Conservation (phyloP, 2,888 invertebrate species). For the Anodontia alba region DNA sequence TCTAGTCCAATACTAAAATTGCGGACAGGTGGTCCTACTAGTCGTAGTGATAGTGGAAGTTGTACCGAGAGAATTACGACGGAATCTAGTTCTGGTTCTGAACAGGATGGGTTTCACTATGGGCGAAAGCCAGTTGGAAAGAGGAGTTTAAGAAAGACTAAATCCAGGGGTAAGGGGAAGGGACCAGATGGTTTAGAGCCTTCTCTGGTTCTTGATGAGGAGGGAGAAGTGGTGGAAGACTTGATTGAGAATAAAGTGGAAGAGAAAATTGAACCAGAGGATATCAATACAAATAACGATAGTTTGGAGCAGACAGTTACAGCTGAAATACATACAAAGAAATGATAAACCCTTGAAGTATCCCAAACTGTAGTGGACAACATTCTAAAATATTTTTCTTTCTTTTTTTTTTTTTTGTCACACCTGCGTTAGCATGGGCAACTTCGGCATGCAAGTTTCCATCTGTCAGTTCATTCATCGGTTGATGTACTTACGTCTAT, state of each 20-base stretch:
- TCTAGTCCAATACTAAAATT: slow-evolving; percentile 64
- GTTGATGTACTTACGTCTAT: too few species aligned
- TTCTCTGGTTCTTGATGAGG: slow-evolving; percentile 70
- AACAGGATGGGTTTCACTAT: slow-evolving; percentile 72
- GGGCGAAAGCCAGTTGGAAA: slow-evolving; percentile 65
- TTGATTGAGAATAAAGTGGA: slow-evolving; percentile 35
- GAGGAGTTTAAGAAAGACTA: slow-evolving; percentile 80
- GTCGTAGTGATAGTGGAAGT: slow-evolving; percentile 38
- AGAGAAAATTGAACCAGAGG: slow-evolving; percentile 8
- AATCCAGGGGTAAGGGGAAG: slow-evolving; percentile 82
- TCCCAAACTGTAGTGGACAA: too few species aligned
- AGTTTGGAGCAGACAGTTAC: not conserved
- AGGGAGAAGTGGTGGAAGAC: slow-evolving; percentile 64
- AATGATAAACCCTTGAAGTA: too few species aligned
- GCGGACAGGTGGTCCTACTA: slow-evolving; percentile 37
- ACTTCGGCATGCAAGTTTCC: too few species aligned
- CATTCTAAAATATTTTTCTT: too few species aligned
- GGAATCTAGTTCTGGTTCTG: slow-evolving; percentile 80
- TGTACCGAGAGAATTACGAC: slow-evolving; percentile 61
- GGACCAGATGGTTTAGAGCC: slow-evolving; percentile 76
- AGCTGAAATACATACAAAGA: not conserved
- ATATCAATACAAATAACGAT: not conserved
- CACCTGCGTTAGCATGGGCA: too few species aligned
- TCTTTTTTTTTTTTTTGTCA: too few species aligned
- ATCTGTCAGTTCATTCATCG: too few species aligned